Base-by-base conservation (phyloP, 2,797 vertebrate species). In the Xenopus petersii region DNA sequence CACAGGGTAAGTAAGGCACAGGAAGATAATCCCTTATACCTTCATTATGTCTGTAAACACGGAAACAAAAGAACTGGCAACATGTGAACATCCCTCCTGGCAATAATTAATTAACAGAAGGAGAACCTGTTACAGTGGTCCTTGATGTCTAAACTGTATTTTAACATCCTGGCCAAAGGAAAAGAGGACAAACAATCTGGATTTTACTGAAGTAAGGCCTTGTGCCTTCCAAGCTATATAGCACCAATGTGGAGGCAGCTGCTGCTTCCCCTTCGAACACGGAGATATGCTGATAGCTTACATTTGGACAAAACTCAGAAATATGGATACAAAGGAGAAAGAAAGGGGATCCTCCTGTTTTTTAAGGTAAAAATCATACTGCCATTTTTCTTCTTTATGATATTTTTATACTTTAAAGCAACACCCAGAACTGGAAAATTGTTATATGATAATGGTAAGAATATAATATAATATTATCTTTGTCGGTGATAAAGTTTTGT, bases 1-100 rank as follows among this genome's bases (percentile, higher is more conserved):
- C 84, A 81, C 76, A 83, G 88, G 90, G 89, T 93, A 89, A 93
- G 90, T 93, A 89, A 93, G 87, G 89, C 88, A 83, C 82, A 83
- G 86, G 6, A 86, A 86, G 86, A 88, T 96, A 93, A 96, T 95
- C 94, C 90, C 88, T 84, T 91, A 90, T 91, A 88, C 83, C 88
- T 87, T 84, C 83, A 70, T 60, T 61, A 87, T 82, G 82, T 79
- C 83, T 80, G 81, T 84, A 78, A 87, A 90, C 86, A 84, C 83
- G 81, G 48, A 67, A 64, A 79, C 65, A 58, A 80, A 79, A 72
- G 54, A 60, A 15, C 65, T 65, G 63, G 51, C 59, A 80, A 77
- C 66, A 81, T 83, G 72, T 30, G 70, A 77, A 59, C 80, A 21
- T 11, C 70, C 62, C 67, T 26, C 70, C 81, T 77, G 47, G 51